Conservation (phyloP, 2,113 vertebrate species). For the Cyprinodon tularosa region DNA sequence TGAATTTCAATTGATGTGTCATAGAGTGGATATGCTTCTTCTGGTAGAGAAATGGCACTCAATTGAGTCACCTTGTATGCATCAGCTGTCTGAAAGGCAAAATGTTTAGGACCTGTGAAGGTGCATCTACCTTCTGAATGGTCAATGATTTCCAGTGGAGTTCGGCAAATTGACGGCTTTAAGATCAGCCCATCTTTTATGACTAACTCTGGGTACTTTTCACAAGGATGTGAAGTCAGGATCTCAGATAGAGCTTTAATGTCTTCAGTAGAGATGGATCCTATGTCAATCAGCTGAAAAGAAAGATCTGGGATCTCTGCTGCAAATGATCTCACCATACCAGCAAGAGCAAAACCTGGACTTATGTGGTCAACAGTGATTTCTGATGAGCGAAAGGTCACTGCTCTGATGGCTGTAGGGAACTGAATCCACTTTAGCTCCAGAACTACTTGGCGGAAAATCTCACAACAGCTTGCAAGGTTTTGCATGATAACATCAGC, state of each 20-base stretch:
- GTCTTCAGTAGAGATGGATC: conserved; percentile 70
- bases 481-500: conserved; percentile 71
- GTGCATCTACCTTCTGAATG: conserved; percentile 9
- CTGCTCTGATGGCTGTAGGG: conserved; percentile 72
- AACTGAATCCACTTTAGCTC: conserved; percentile 73
- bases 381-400: conserved; percentile 82
- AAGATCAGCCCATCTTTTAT: conserved; percentile 78
- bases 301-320: conserved; percentile 80
- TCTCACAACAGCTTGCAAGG: conserved; percentile 81
- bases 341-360: conserved; percentile 82
- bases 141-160: conserved; percentile 51
- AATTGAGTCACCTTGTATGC: conserved; percentile 71
- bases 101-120: conserved; percentile 53
- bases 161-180: conserved; percentile 73
- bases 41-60: conserved; percentile 65
- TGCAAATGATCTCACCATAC: conserved; percentile 83
- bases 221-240: conserved; percentile 72
- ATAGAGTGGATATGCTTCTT: conserved; percentile 30
- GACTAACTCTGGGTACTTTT: conserved; percentile 80
- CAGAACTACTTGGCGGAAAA: conserved; percentile 79
- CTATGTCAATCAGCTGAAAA: conserved; percentile 85
- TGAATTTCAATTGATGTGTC: conserved; percentile 77
- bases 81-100: conserved; percentile 80
- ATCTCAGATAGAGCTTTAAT: conserved; percentile 77
- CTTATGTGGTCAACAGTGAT: conserved; percentile 79